Evolutionary conservation across 2,888 invertebrate species (phyloP), one percentile per base, ranked within the genome.

Genomic region (Dasypogon diadema): DNA sequence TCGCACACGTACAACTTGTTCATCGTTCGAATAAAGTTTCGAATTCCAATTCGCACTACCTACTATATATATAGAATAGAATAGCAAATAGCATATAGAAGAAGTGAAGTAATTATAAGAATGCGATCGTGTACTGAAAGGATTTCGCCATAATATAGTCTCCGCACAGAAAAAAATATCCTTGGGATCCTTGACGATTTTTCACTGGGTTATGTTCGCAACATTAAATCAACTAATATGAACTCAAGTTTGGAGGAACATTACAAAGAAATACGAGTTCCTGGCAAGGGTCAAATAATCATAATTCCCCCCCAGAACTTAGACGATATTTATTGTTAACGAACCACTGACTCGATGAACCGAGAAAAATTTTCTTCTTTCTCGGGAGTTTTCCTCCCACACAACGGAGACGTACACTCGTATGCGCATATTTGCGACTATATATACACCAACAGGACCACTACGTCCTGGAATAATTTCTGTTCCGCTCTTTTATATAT

Each of bases 161-260:
- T n/a, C n/a, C n/a, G n/a, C n/a, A n/a, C 68, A 70, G 16, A 18
- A 54, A 70, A 54, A 42, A 42, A 42, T 42, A 42, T 42, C n/a
- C 42, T 12, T n/a, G n/a, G n/a, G n/a, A 42, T 42, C 3, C 42
- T 12, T 12, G 30, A 8, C 42, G 24, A 74, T 74, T 74, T 58
- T 26, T 83, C 82, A 79, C 81, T 78, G 81, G 83, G 83, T 83
- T 82, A 84, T 84, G 83, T 83, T 83, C 84, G 83, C 82, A 83
- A 83, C 84, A 84, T 84, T 84, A 83, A 84, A 83, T 82, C 82
- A 80, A 81, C 82, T 83, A 84, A 83, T 84, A 84, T 84, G 84
- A 84, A 84, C 84, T 82, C 83, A 83, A 76, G 51, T 74, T 60
- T 21, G 58, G 74, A 18, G 46, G 60, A 12, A 37, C 63, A 63